These are phyloP conservation scores for Tapera naevia DNA, from an alignment of 2,797 vertebrate species.

Conservation along the genomic window DNA sequence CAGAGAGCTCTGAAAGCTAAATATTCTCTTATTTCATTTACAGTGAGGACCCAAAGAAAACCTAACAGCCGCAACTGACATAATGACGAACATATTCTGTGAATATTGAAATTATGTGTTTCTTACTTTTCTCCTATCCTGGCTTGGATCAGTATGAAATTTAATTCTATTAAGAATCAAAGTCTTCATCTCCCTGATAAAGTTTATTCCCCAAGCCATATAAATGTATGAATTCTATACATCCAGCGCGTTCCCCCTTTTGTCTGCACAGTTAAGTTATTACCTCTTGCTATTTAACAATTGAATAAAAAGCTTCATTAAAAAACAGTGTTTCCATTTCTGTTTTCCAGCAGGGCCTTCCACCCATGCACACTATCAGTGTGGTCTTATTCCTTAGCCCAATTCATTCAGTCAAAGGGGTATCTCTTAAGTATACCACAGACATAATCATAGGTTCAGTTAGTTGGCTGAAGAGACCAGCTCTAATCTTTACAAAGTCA, in stretches of 20 bases:
- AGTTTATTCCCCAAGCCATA: conserved; percentile 19
- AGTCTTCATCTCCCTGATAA: conserved; percentile 9
- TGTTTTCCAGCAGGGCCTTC: neutral
- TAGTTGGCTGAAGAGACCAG: neutral
- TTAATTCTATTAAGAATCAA: conserved; percentile 40
- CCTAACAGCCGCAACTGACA: neutral
- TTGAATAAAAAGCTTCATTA: conserved; percentile 51
- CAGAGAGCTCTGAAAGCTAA: neutral
- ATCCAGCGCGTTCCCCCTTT: neutral
- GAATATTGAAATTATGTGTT: conserved; percentile 35
- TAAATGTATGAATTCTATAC: neutral
- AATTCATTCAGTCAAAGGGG: neutral
- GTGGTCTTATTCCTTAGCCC: neutral
- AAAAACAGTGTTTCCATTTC: neutral
- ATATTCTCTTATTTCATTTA: neutral
- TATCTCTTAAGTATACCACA: neutral
- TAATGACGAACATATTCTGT: neutral
- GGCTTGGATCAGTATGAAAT: conserved; percentile 39
- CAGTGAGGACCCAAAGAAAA: conserved; percentile 30
- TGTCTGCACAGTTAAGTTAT: conserved; percentile 62
- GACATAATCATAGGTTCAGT: neutral
- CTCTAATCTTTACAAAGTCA: neutral
- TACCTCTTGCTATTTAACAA: conserved; percentile 63
- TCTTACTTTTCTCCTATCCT: conserved; percentile 19
- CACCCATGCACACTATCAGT: neutral